These are phyloP conservation scores for Pholis gunnellus DNA, from an alignment of 2,113 vertebrate species.

Conservation along the genomic window DNA sequence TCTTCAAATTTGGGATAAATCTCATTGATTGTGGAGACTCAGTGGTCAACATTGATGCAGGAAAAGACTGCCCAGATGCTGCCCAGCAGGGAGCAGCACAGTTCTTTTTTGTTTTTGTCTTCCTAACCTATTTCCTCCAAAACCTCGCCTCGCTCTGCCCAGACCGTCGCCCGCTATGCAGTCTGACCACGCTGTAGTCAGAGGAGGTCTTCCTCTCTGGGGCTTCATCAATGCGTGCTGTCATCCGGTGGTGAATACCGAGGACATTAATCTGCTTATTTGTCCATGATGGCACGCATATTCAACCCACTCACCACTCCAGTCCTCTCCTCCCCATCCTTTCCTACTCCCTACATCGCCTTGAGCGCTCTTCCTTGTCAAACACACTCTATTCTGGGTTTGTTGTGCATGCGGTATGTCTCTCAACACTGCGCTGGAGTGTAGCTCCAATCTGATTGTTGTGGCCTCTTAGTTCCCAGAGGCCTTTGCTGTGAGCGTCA, in stretches of 20 bases:
- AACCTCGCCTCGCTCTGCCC: constrained; percentile 28
- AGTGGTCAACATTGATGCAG: constrained; percentile 19
- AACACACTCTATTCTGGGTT: constrained; percentile 49
- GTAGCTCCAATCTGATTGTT: constrained; percentile 17
- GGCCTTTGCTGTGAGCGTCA: not conserved
- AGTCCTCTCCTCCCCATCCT: not conserved
- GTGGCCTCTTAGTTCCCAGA: constrained; percentile 13
- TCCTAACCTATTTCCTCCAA: constrained; percentile 36
- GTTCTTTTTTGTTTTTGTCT: constrained; percentile 49
- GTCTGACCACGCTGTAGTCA: constrained; percentile 25
- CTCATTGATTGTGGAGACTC: not conserved
- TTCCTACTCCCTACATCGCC: constrained; percentile 14
- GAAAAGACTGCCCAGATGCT: constrained; percentile 31
- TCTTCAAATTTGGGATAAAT: not conserved
- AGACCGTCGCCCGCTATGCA: constrained; percentile 8
- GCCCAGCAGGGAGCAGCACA: constrained; percentile 71
- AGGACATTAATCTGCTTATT: constrained; percentile 59
- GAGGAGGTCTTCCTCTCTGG: constrained; percentile 34
- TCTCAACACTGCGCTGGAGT: constrained; percentile 12
- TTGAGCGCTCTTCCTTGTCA: constrained; percentile 56
- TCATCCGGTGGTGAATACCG: constrained; percentile 29
- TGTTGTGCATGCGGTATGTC: constrained; percentile 40
- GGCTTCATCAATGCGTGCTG: constrained; percentile 43
- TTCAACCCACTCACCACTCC: constrained; percentile 43
- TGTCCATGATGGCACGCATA: constrained; percentile 44